Conservation (phyloP, 2,888 invertebrate species). For the Lypha dubia region DNA sequence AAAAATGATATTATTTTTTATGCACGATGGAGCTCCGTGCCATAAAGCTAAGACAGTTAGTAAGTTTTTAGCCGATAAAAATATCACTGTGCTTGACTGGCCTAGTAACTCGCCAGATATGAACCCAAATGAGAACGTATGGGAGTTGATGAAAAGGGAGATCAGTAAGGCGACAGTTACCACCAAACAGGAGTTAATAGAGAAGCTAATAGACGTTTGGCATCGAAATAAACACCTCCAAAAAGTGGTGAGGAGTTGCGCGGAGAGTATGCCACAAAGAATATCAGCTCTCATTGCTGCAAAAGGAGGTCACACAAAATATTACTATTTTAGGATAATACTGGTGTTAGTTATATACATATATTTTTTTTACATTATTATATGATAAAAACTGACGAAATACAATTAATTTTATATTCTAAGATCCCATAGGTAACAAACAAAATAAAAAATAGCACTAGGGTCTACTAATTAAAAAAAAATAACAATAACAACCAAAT, state of each 20-base stretch:
- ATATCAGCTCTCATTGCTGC: not conserved
- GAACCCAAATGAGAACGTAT: slow-evolving; percentile 4
- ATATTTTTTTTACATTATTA: too few species aligned
- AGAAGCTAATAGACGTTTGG: not conserved
- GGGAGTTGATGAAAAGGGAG: slow-evolving; percentile 8
- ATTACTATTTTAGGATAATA: too few species aligned
- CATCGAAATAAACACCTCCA: not conserved
- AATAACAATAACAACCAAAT: too few species aligned
- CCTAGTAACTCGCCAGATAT: slow-evolving; percentile 17
- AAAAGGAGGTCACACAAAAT: too few species aligned
- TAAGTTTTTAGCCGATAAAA: not conserved
- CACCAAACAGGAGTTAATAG: not conserved
- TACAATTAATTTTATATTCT: too few species aligned
- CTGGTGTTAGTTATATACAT: not conserved
- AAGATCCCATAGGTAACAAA: too few species aligned
- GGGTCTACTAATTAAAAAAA: too few species aligned
- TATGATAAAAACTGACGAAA: too few species aligned
- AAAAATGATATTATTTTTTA: not conserved
- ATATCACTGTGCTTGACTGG: not conserved
- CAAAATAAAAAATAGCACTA: too few species aligned
- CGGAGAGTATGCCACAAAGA: slow-evolving; percentile 11
- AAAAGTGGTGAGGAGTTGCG: not conserved
- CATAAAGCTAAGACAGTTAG: not conserved
- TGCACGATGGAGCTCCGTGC: slow-evolving; percentile 1
- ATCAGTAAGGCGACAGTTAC: not conserved